Evolutionary conservation across 2,113 vertebrate genomes (phyloP).

Genomic region (Peromyscus maniculatus): DNA sequence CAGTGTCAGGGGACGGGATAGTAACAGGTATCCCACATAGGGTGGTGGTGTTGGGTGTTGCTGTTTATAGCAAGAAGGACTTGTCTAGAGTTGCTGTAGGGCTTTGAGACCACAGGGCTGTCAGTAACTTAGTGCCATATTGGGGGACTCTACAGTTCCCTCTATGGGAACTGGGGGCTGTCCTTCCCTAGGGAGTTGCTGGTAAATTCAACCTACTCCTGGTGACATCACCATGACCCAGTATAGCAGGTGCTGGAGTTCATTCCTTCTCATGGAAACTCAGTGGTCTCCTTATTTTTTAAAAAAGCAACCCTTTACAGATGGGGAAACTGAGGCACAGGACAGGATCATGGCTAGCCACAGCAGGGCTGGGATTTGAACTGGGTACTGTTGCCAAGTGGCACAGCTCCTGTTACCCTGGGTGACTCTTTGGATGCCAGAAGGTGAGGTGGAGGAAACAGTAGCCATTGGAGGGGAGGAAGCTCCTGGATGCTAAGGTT

Average conservation of each 20-base stretch:
- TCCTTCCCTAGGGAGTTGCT: neutral
- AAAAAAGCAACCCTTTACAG: neutral
- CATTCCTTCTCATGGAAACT: neutral
- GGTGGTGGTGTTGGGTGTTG: accelerated
- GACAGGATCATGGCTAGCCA: neutral
- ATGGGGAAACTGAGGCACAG: neutral
- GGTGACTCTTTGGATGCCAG: neutral
- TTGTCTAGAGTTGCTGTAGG: neutral
- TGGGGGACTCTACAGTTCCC: neutral
- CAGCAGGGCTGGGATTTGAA: neutral
- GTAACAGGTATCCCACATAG: neutral
- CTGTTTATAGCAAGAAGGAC: neutral
- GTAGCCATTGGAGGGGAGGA: neutral
- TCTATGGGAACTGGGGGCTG: neutral
- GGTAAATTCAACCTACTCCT: neutral
- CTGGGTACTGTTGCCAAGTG: neutral
- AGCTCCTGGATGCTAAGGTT: neutral
- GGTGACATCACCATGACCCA: neutral
- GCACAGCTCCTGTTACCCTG: neutral
- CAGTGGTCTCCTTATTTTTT: neutral
- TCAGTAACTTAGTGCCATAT: no score
- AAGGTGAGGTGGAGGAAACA: neutral
- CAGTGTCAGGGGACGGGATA: neutral
- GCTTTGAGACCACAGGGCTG: neutral
- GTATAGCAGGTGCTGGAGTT: no score